These are phyloP conservation scores for Bombyx mori DNA, from an alignment of 1,140 invertebrate genomes.

Conservation along the genomic window ASM3026992v2 NC_085110.1:1974001-1974500, in stretches of 20 bases:
- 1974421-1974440: slow-evolving; percentile 74
- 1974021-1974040: slow-evolving; percentile 56
- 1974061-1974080: slow-evolving; percentile 53
- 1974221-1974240: slow-evolving; percentile 52
- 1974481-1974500: slow-evolving; percentile 87
- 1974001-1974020: slow-evolving; percentile 53
- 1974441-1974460: slow-evolving; percentile 71
- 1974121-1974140: slow-evolving; percentile 59
- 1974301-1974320: slow-evolving; percentile 54
- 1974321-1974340: slow-evolving; percentile 57
- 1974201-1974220: slow-evolving; percentile 52
- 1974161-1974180: slow-evolving; percentile 44
- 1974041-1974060: slow-evolving; percentile 50
- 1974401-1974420: slow-evolving; percentile 69
- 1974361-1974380: slow-evolving; percentile 48
- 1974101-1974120: slow-evolving; percentile 49
- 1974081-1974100: slow-evolving; percentile 49
- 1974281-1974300: slow-evolving; percentile 59
- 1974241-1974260: slow-evolving; percentile 56
- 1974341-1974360: slow-evolving; percentile 48
- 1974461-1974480: slow-evolving; percentile 73
- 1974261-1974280: slow-evolving; percentile 42
- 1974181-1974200: slow-evolving; percentile 46
- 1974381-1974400: slow-evolving; percentile 53
- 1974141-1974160: slow-evolving; percentile 52